phyloP scores from a whole-genome alignment of 2,888 invertebrate genomes.

The Kuschelorhynchus macadamiae region DNA sequence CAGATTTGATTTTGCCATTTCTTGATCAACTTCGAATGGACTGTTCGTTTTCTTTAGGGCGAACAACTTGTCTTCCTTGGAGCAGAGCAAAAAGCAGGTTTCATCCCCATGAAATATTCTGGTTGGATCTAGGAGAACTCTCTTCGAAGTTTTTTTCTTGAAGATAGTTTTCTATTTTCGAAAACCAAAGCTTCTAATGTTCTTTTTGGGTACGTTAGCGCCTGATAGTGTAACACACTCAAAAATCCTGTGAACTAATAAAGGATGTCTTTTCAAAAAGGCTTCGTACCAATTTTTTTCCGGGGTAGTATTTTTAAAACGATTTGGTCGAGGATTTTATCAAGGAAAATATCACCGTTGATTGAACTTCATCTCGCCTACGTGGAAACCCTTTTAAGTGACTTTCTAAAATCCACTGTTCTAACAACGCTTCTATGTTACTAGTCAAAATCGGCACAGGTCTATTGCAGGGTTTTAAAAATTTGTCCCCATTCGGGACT shows the following conservation, averaged over 20 bases:
- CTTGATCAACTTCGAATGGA: slow-evolving; percentile 59
- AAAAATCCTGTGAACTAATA: neutral
- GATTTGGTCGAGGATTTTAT: slow-evolving; percentile 16
- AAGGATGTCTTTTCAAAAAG: slow-evolving; percentile 28
- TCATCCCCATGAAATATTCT: slow-evolving; percentile 54
- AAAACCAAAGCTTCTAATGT: slow-evolving; percentile 12
- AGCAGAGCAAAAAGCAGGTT: slow-evolving; percentile 45
- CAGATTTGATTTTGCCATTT: slow-evolving; percentile 58
- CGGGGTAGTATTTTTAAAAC: slow-evolving; percentile 32
- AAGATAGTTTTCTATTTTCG: slow-evolving; percentile 8
- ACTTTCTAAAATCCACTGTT: slow-evolving; percentile 6
- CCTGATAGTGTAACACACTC: no score
- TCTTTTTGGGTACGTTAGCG: no score
- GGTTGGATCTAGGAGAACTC: slow-evolving; percentile 44
- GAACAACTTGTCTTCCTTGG: slow-evolving; percentile 40
- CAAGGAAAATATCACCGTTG: slow-evolving; percentile 1
- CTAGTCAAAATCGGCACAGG: slow-evolving; percentile 14
- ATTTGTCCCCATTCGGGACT: slow-evolving; percentile 27
- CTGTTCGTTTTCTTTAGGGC: slow-evolving; percentile 49
- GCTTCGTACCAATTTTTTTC: slow-evolving; percentile 34
- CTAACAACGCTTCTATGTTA: slow-evolving; percentile 10
- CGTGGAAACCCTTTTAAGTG: slow-evolving; percentile 14
- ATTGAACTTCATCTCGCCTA: slow-evolving; percentile 7
- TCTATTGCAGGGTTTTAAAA: slow-evolving; percentile 17
- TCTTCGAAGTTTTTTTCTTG: slow-evolving; percentile 23